A percentile compares a stretch with the other conserved stretches of the same genome.
These are phyloP conservation scores for Caenorhabditis latens DNA, from an alignment of 1,140 invertebrate genomes.

Conservation along the genomic window DNA sequence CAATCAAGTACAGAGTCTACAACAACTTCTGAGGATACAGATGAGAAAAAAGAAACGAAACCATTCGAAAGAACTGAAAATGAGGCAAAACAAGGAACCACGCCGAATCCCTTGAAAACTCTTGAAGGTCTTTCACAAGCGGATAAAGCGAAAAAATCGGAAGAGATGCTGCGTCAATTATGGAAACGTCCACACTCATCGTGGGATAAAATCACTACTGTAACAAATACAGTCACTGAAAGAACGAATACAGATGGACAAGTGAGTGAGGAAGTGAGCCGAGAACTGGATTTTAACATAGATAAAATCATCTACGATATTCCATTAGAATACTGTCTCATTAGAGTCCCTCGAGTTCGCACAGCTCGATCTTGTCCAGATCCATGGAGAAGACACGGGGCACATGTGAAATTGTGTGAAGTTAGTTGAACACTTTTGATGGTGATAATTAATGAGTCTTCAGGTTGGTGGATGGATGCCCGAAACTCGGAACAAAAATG, in stretches of 20 bases:
- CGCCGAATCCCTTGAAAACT: background rate
- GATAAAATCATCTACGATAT: slow-evolving; percentile 28
- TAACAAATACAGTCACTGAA: slow-evolving; percentile 10
- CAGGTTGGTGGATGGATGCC: slow-evolving; percentile 28
- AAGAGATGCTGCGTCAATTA: slow-evolving; percentile 40
- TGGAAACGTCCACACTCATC: slow-evolving; percentile 22
- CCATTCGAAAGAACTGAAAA: background rate
- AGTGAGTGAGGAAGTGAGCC: background rate
- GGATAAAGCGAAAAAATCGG: slow-evolving; percentile 16
- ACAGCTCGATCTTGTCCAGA: slow-evolving; percentile 17
- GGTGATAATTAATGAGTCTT: background rate
- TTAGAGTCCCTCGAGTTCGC: background rate
- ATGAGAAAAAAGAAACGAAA: slow-evolving; percentile 14
- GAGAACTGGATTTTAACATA: background rate
- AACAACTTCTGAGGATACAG: slow-evolving; percentile 3
- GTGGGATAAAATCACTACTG: slow-evolving; percentile 26
- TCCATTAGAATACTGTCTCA: slow-evolving; percentile 26
- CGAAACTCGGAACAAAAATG: slow-evolving; percentile 13
- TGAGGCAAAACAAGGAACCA: too few relatives aligned
- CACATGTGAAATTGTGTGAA: slow-evolving; percentile 37
- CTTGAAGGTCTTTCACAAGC: background rate
- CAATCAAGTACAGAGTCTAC: slow-evolving; percentile 9
- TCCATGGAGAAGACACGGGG: slow-evolving; percentile 34
- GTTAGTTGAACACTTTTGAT: background rate
- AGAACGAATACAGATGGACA: slow-evolving; percentile 14